phyloP scores from a whole-genome alignment of 2,888 invertebrate species.

The Hydrotaea cyrtoneurina region DNA sequence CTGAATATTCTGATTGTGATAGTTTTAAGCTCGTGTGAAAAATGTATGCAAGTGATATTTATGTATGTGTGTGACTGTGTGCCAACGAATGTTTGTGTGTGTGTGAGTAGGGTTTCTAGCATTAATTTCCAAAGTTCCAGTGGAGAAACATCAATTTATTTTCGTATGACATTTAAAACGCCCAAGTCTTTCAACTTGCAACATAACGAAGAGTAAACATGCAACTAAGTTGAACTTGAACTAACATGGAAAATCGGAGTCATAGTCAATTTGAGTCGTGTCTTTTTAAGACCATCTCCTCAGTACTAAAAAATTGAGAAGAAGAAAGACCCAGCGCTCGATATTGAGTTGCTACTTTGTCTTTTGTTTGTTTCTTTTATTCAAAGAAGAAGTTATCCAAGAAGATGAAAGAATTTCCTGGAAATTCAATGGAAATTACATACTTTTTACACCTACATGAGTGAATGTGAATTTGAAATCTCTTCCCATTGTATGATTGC shows the following conservation, averaged over 20 bases:
- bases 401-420: too few relatives aligned
- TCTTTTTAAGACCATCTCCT: too few relatives aligned
- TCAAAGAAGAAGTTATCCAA: too few relatives aligned
- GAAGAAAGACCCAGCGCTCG: too few relatives aligned
- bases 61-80: constrained; percentile 12
- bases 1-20: constrained; percentile 48
- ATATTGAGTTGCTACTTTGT: too few relatives aligned
- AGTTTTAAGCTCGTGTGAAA: constrained; percentile 31
- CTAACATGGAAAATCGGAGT: too few relatives aligned
- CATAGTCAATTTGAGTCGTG: too few relatives aligned
- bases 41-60: neutral
- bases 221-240: too few relatives aligned
- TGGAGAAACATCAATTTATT: neutral
- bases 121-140: neutral
- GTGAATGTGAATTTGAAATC: constrained; percentile 41
- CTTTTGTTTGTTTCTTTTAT: too few relatives aligned
- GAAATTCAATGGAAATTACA: neutral
- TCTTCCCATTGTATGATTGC: constrained; percentile 18
- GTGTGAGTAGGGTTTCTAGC: neutral
- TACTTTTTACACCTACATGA: neutral
- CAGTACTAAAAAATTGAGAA: too few relatives aligned
- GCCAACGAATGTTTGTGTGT: neutral
- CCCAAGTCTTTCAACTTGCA: neutral
- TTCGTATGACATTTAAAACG: too few relatives aligned
- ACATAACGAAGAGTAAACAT: neutral